Evolutionary conservation across 2,113 vertebrate species (phyloP).

Genomic region (Ciconia maguari): DNA sequence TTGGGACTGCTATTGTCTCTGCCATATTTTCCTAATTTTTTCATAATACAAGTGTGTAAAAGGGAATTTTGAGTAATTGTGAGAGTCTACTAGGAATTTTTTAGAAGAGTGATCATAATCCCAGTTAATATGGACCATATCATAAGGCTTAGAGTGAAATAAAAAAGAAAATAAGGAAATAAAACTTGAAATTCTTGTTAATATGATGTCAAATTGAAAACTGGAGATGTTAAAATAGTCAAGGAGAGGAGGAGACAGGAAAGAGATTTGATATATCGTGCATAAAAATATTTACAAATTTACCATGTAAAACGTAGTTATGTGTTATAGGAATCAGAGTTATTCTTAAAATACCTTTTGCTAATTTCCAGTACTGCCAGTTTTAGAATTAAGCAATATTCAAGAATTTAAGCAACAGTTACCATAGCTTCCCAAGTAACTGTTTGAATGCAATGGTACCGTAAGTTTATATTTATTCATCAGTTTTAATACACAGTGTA

Average conservation of each 20-base stretch:
- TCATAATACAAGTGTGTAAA: not conserved
- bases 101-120: not conserved
- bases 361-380: not conserved
- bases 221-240: not conserved
- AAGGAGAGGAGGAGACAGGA: not conserved
- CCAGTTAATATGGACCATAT: not conserved
- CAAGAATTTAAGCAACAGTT: not conserved
- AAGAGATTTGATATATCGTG: not conserved
- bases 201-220: not conserved
- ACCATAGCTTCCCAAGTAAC: not conserved
- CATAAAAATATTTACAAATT: not conserved
- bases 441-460: not conserved
- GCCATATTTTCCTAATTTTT: not conserved
- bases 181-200: not conserved
- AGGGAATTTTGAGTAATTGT: not conserved
- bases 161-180: not conserved
- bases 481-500: not conserved
- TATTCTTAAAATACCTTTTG: not conserved
- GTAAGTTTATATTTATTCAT: not conserved
- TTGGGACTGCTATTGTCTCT: not conserved
- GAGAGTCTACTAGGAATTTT: not conserved
- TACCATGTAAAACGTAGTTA: not conserved
- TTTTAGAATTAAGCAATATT: not conserved
- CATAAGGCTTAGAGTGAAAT: not conserved
- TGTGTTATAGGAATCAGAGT: not conserved